A percentile compares a stretch with the other conserved stretches of the same genome.
Conservation (phyloP, 2,797 vertebrate species). For the Betta splendens region DNA sequence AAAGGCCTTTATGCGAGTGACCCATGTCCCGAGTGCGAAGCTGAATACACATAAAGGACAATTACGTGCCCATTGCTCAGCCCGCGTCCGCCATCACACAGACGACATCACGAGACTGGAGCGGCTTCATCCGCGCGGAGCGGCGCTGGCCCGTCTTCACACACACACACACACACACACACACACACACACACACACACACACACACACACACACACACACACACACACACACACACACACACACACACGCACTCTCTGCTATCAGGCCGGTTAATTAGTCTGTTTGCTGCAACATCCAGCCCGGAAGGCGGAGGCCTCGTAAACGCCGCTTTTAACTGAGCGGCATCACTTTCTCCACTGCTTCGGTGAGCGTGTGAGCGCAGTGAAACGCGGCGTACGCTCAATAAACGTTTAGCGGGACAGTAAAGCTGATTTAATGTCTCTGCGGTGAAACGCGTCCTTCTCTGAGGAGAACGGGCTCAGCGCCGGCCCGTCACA, state of each 20-base stretch:
- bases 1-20: conserved; percentile 30
- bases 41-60: conserved; percentile 27
- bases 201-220: conserved; percentile 43
- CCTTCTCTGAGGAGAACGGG: background rate
- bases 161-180: conserved; percentile 36
- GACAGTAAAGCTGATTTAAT: conserved; percentile 41
- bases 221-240: conserved; percentile 41
- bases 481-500: background rate
- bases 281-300: conserved; percentile 58
- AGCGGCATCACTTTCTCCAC: conserved; percentile 70
- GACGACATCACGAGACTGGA: conserved; percentile 25
- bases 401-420: conserved; percentile 60
- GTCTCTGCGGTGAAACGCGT: conserved; percentile 12
- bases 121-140: conserved; percentile 39
- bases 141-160: conserved; percentile 43
- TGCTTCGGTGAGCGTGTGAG: conserved; percentile 59
- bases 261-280: conserved; percentile 69
- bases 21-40: conserved; percentile 32
- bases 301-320: conserved; percentile 61
- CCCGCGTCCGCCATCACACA: conserved; percentile 14
- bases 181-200: conserved; percentile 44
- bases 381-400: conserved; percentile 34
- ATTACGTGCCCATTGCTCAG: conserved; percentile 24
- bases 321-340: conserved; percentile 71
- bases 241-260: conserved; percentile 43